phyloP scores from a whole-genome alignment of 2,888 invertebrate genomes.

The Neocrepidodera transversa region DNA sequence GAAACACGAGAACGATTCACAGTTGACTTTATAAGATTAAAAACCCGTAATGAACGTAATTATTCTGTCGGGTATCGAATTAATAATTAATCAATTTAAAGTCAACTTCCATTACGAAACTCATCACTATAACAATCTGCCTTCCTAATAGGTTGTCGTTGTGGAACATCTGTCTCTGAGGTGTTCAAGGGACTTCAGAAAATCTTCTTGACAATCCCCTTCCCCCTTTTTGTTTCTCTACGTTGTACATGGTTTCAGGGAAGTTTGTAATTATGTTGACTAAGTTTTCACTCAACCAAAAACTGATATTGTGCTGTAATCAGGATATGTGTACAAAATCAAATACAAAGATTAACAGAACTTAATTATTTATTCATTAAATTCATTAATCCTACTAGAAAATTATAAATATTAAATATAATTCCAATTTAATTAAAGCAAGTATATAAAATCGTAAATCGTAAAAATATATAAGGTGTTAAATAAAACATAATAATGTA shows the following conservation, averaged over 20 bases:
- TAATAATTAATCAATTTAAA: conserved; percentile 31
- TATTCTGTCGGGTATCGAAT: conserved; percentile 11
- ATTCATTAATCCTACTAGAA: too few relatives aligned
- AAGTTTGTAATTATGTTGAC: conserved; percentile 21
- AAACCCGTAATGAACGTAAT: conserved; percentile 25
- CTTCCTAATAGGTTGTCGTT: conserved; percentile 31
- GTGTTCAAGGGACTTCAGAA: conserved; percentile 18
- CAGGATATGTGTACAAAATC: neutral
- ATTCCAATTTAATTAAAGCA: too few relatives aligned
- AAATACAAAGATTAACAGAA: neutral
- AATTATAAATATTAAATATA: too few relatives aligned
- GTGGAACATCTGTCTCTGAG: conserved; percentile 29
- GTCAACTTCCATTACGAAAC: conserved; percentile 30
- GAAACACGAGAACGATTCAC: conserved; percentile 12
- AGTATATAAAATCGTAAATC: too few relatives aligned
- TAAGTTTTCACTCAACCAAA: conserved; percentile 3
- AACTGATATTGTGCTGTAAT: conserved; percentile 6
- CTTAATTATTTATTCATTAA: too few relatives aligned
- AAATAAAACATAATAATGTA: too few relatives aligned
- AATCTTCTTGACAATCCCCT: conserved; percentile 10
- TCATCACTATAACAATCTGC: conserved; percentile 32
- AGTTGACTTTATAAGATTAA: conserved; percentile 21
- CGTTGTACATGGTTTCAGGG: conserved; percentile 5
- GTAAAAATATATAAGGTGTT: too few relatives aligned
- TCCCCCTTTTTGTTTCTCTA: conserved; percentile 9